Evolutionary conservation across 2,888 invertebrate species (phyloP).

Genomic region (Apocheima hispidaria): DNA sequence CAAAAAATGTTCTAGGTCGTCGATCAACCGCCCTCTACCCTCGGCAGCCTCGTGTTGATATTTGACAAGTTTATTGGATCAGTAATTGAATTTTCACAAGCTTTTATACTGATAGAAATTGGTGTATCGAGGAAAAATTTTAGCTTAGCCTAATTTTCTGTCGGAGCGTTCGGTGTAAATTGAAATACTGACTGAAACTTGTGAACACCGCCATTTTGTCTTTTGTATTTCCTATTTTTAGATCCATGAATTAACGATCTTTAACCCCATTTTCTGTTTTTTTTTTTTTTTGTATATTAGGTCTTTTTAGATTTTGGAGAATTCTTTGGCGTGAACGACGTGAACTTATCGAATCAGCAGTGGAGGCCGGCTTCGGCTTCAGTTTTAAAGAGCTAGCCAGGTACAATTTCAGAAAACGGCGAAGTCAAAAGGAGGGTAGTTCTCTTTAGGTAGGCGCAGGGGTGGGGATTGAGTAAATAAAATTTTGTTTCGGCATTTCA

Average conservation of each 20-base stretch:
- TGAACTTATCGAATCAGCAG: no score
- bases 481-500: no score
- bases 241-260: not conserved
- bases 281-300: no score
- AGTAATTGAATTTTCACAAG: slow-evolving; percentile 74
- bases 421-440: no score
- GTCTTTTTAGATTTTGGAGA: no score
- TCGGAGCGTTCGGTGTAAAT: slow-evolving; percentile 39
- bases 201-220: slow-evolving; percentile 18
- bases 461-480: no score
- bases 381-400: no score
- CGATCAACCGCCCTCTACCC: slow-evolving; percentile 45
- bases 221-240: slow-evolving; percentile 5
- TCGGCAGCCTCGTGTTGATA: slow-evolving; percentile 61
- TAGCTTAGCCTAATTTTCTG: slow-evolving; percentile 47
- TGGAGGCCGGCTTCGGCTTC: no score
- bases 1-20: slow-evolving; percentile 23
- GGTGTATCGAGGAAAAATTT: slow-evolving; percentile 55
- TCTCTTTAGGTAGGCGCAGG: no score
- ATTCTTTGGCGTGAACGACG: no score
- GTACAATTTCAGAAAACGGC: no score
- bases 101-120: slow-evolving; percentile 68
- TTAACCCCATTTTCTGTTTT: no score
- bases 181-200: slow-evolving; percentile 48
- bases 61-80: slow-evolving; percentile 77